A percentile compares a stretch with the other conserved stretches of the same genome.
These are phyloP conservation scores for Karalla daura DNA, from an alignment of 2,797 vertebrate genomes.

Conservation along the genomic window DNA sequence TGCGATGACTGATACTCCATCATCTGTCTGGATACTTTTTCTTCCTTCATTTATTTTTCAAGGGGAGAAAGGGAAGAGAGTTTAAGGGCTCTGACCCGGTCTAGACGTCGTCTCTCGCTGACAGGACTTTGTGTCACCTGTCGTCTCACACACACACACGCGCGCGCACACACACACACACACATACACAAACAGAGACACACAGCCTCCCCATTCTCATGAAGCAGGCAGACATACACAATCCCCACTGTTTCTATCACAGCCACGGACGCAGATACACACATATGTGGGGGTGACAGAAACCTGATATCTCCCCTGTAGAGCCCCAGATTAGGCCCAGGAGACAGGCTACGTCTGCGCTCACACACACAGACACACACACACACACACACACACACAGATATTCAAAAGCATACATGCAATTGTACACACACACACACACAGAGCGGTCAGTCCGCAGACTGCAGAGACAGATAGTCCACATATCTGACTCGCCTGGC, in stretches of 20 bases:
- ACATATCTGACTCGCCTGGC: slow-evolving; percentile 68
- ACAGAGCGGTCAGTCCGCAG: slow-evolving; percentile 43
- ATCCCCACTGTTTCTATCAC: slow-evolving; percentile 60
- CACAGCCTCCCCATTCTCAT: too few species aligned
- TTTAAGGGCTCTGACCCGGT: slow-evolving; percentile 43
- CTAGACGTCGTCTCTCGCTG: slow-evolving; percentile 36
- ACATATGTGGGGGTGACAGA: slow-evolving; percentile 63
- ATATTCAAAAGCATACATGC: slow-evolving; percentile 39
- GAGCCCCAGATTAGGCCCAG: slow-evolving; percentile 75
- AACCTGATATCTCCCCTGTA: slow-evolving; percentile 67
- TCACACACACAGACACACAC: slow-evolving; percentile 53
- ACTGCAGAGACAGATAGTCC: slow-evolving; percentile 67
- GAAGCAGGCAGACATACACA: slow-evolving; percentile 32
- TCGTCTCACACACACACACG: slow-evolving; percentile 43
- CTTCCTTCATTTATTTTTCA: slow-evolving; percentile 54
- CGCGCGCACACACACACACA: slow-evolving; percentile 9
- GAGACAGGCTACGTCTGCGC: slow-evolving; percentile 71
- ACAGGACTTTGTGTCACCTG: slow-evolving; percentile 64
- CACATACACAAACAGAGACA: background rate
- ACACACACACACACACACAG: slow-evolving; percentile 37
- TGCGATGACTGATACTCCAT: slow-evolving; percentile 58
- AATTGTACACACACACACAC: slow-evolving; percentile 33
- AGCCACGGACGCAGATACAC: slow-evolving; percentile 46
- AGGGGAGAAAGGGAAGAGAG: slow-evolving; percentile 38
- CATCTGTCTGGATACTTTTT: slow-evolving; percentile 58